These are phyloP conservation scores for Drosophila nr. perissopoda DNA, from an alignment of 2,888 invertebrate species.

Conservation along the genomic window DNA sequence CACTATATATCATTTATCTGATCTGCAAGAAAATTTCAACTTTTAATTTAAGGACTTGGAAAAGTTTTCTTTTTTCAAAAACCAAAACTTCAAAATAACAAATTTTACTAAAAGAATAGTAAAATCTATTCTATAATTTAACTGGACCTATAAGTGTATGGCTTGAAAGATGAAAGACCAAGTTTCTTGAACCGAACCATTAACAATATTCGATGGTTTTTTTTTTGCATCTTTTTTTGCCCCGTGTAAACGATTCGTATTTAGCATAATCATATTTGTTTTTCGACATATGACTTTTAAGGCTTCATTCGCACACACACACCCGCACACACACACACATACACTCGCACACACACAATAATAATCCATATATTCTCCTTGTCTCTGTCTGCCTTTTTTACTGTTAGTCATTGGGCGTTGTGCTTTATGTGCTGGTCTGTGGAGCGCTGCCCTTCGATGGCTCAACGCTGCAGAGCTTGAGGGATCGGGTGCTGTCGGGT, in stretches of 20 bases:
- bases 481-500: conserved; percentile 96
- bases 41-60: not conserved
- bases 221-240: not conserved
- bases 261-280: conserved; percentile 10
- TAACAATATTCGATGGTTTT: not conserved
- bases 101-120: not conserved
- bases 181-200: not conserved
- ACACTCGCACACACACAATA: not conserved
- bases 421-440: conserved; percentile 97
- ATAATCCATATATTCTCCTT: not conserved
- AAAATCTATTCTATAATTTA: not conserved
- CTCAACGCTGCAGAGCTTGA: conserved; percentile 94
- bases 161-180: not conserved
- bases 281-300: not conserved
- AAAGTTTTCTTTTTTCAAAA: not conserved
- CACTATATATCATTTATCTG: too few relatives aligned
- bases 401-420: conserved; percentile 96
- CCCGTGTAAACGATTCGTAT: not conserved
- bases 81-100: not conserved
- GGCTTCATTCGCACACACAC: conserved; percentile 1
- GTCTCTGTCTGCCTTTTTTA: too few relatives aligned
- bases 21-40: not conserved
- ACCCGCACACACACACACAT: not conserved
- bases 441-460: conserved; percentile 98
- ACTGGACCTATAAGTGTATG: not conserved